Conservation (phyloP, 2,797 vertebrate genomes). For the Microctenopoma stevenorrisi region DNA sequence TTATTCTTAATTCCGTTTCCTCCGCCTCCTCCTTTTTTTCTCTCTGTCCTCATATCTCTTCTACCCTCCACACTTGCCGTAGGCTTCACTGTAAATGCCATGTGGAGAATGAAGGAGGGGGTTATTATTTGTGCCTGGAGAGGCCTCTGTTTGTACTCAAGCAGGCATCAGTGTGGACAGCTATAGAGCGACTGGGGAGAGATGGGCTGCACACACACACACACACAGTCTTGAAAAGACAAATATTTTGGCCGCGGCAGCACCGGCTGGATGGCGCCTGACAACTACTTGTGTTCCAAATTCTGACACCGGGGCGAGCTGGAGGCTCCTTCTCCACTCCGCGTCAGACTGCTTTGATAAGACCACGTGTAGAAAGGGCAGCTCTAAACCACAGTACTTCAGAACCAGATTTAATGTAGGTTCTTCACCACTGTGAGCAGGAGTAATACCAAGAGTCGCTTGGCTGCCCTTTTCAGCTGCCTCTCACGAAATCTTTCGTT, state of each 20-base stretch:
- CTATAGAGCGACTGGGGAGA: slow-evolving; percentile 25
- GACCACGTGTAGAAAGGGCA: slow-evolving; percentile 68
- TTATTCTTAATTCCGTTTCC: slow-evolving; percentile 52
- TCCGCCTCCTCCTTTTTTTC: slow-evolving; percentile 16
- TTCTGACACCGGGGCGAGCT: slow-evolving; percentile 37
- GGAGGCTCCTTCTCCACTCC: slow-evolving; percentile 48
- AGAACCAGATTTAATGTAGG: slow-evolving; percentile 41
- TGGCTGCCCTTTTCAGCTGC: slow-evolving; percentile 68
- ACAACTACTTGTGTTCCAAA: slow-evolving; percentile 45
- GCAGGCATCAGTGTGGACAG: slow-evolving; percentile 32
- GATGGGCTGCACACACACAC: slow-evolving; percentile 9
- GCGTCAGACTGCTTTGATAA: slow-evolving; percentile 62
- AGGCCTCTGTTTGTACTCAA: slow-evolving; percentile 39
- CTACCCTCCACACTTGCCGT: slow-evolving; percentile 43
- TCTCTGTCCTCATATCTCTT: slow-evolving; percentile 47
- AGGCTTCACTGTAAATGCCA: slow-evolving; percentile 68
- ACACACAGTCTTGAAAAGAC: slow-evolving; percentile 2
- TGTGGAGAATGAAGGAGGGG: slow-evolving; percentile 42
- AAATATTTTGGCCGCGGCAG: slow-evolving; percentile 53
- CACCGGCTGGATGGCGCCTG: slow-evolving; percentile 37
- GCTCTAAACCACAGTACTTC: slow-evolving; percentile 40
- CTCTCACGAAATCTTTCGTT: slow-evolving; percentile 41
- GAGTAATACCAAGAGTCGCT: slow-evolving; percentile 54
- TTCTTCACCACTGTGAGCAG: slow-evolving; percentile 40
- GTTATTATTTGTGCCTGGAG: slow-evolving; percentile 60